These are phyloP conservation scores for Syngnathus floridae DNA, from an alignment of 2,113 vertebrate genomes.

Conservation along the genomic window DNA sequence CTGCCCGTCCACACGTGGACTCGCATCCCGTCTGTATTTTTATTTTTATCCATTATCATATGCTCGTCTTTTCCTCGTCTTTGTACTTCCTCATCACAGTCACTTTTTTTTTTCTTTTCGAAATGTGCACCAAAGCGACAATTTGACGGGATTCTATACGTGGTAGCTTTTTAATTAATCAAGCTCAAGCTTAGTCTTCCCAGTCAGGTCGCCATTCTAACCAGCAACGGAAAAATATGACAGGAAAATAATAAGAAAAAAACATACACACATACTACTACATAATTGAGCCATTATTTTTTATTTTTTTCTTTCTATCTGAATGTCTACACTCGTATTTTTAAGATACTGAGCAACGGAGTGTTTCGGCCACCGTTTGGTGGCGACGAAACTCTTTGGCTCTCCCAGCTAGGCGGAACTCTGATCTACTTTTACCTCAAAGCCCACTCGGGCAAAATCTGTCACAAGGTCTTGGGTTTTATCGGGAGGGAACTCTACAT, in stretches of 20 bases:
- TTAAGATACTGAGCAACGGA: slow-evolving; percentile 69
- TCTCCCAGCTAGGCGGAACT: slow-evolving; percentile 74
- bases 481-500: slow-evolving; percentile 52
- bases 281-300: slow-evolving; percentile 85
- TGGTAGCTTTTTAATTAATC: slow-evolving; percentile 56
- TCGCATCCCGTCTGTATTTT: slow-evolving; percentile 21
- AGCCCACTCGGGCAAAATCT: slow-evolving; percentile 67
- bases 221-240: slow-evolving; percentile 78
- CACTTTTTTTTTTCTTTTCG: slow-evolving; percentile 42
- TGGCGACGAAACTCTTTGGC: slow-evolving; percentile 68
- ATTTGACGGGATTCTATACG: slow-evolving; percentile 39
- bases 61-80: slow-evolving; percentile 13
- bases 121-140: slow-evolving; percentile 66
- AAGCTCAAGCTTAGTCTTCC: slow-evolving; percentile 49
- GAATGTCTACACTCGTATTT: slow-evolving; percentile 67
- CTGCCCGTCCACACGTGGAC: slow-evolving; percentile 46
- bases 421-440: slow-evolving; percentile 79
- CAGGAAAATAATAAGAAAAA: slow-evolving; percentile 38
- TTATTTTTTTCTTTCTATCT: slow-evolving; percentile 63
- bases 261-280: slow-evolving; percentile 29
- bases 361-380: slow-evolving; percentile 42
- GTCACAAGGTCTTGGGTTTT: slow-evolving; percentile 70
- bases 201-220: slow-evolving; percentile 73
- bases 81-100: slow-evolving; percentile 35
- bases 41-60: slow-evolving; percentile 10